These are phyloP conservation scores for Bugula neritina DNA, from an alignment of 2,888 invertebrate genomes.

Conservation along the genomic window DNA sequence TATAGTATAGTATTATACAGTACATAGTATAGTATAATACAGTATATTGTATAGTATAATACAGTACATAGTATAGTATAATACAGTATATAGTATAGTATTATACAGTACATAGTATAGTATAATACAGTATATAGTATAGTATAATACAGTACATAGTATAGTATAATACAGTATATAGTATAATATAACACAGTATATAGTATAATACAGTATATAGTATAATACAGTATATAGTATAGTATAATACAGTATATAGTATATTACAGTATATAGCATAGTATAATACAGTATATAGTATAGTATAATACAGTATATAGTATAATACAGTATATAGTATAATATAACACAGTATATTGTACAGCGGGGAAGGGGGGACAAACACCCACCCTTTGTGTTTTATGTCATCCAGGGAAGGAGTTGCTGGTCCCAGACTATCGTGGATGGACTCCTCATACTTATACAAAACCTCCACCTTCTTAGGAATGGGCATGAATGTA, in stretches of 20 bases:
- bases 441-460: conserved; percentile 62
- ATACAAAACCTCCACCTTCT: conserved; percentile 60
- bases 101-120: too few relatives aligned
- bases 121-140: neutral
- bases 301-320: neutral
- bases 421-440: conserved; percentile 67
- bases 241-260: neutral
- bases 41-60: neutral
- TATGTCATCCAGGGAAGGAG: conserved; percentile 65
- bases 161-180: neutral
- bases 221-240: conserved; percentile 7
- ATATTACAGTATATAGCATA: too few relatives aligned
- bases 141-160: too few relatives aligned
- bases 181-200: neutral
- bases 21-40: conserved; percentile 3
- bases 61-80: conserved; percentile 18
- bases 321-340: conserved; percentile 7
- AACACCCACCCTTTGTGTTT: conserved; percentile 57
- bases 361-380: too few relatives aligned
- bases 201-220: neutral
- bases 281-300: too few relatives aligned
- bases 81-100: neutral
- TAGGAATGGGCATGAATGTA: conserved; percentile 63
- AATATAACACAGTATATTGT: neutral
- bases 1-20: neutral